phyloP scores from a whole-genome alignment of 1,140 invertebrate species.

The Solenopsis invicta region DNA sequence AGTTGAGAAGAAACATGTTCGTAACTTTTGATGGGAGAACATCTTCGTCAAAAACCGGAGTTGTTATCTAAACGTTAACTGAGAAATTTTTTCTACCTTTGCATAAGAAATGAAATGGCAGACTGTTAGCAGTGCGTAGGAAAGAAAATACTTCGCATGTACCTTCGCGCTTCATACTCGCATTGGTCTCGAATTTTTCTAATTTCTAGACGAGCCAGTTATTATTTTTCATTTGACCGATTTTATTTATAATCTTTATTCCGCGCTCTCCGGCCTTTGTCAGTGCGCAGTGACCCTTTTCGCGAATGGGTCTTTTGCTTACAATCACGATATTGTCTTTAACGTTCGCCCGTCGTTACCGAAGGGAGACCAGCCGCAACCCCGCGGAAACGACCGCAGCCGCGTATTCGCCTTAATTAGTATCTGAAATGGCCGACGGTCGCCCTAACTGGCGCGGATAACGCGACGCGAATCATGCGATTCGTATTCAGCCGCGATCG shows the following conservation, averaged over 20 bases:
- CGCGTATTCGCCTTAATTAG: conserved; percentile 1
- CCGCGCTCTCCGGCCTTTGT: neutral
- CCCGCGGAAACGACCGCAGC: neutral
- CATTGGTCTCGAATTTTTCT: neutral
- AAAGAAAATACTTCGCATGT: neutral
- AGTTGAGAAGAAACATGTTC: neutral
- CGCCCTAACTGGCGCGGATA: conserved; percentile 39
- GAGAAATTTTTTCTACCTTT: neutral
- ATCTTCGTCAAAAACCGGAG: neutral
- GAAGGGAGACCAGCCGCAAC: neutral
- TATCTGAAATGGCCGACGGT: conserved; percentile 36
- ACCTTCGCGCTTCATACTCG: neutral
- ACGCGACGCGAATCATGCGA: conserved; percentile 66
- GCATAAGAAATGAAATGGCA: neutral
- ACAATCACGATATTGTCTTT: neutral
- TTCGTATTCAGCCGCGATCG: conserved; percentile 68
- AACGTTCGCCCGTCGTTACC: neutral
- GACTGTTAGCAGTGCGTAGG: neutral
- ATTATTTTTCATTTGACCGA: neutral
- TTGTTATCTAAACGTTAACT: neutral
- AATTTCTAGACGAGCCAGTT: neutral
- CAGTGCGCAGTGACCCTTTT: neutral
- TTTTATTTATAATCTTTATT: neutral
- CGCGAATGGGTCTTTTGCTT: neutral
- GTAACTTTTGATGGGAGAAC: too few species aligned